Evolutionary conservation across 1,140 invertebrate species (phyloP).

Genomic region (Dreissena polymorpha): DNA sequence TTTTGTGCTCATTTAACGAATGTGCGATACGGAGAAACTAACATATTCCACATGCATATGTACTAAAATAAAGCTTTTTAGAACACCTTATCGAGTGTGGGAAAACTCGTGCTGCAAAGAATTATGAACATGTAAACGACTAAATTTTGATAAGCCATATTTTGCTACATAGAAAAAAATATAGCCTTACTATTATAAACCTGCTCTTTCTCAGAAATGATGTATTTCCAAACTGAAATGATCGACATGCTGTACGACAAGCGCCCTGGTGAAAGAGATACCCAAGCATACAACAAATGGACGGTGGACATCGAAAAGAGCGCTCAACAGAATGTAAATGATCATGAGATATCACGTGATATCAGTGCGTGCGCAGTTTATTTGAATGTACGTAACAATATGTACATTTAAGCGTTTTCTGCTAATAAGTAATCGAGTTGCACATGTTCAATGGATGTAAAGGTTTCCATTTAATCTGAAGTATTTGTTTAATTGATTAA

Average conservation of each 20-base stretch:
- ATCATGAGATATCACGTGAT: constrained; percentile 3
- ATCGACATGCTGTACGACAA: constrained; percentile 4
- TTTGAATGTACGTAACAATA: constrained; percentile 3
- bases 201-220: neutral
- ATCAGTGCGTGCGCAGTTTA: constrained; percentile 18
- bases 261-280: constrained; percentile 4
- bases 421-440: neutral
- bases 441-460: neutral
- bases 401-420: neutral
- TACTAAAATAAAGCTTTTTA: neutral
- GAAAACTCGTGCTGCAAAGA: too few species aligned
- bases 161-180: neutral
- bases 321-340: constrained; percentile 8
- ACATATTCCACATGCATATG: neutral
- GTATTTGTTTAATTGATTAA: neutral
- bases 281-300: constrained; percentile 34
- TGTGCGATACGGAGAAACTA: neutral
- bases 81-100: neutral
- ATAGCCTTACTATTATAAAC: neutral
- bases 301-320: constrained; percentile 7
- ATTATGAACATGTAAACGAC: neutral
- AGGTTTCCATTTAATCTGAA: neutral
- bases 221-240: constrained; percentile 1
- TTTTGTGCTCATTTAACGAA: neutral
- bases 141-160: too few species aligned